Base-by-base conservation (phyloP, 1,140 invertebrate genomes). In the Drosophila chauvacae region DNA sequence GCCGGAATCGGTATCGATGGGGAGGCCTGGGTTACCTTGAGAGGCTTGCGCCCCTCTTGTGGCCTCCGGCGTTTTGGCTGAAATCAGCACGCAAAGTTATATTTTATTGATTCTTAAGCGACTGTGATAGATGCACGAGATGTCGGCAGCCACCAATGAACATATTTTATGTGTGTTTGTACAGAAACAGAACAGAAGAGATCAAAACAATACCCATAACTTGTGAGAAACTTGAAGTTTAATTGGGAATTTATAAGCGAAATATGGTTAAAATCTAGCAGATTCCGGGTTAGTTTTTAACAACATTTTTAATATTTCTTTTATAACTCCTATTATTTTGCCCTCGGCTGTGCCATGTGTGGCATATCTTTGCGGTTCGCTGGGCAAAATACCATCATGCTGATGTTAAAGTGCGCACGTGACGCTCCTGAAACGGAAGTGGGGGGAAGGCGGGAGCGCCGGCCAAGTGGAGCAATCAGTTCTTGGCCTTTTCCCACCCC, bases 11-110 rank as follows among this genome's bases (percentile, higher is more conserved):
- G 53, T 9, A 44, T 60, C 42, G 58, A 30, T 53, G 50, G 26
- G 59, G 48, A 41, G 48, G 57, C 61, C 16, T 26, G 35, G 33
- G 33, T 68, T 81, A 88, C 83, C 83, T 84, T 87, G 68, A 83
- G 71, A 70, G 58, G 80, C 26, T 60, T 60, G 45, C 47, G 50
- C 58, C 64, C 44, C 39, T 66, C 23, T 41, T 74, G 50, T 80
- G 81, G 81, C 81, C 77, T 68, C 57, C 39, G 48, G 61, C 59
- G 59, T 51, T 64, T 57, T 26, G 53, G 55, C 55, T 70, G 65
- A 88, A 88, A 88, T 88, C 85, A 88, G 84, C 84, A 88, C 84
- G 80, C 77, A 84, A 90, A 88, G 85, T 88, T 84, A 88, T 88
- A 80, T 88, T 88, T 88, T 88, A 88, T 88, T 88, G 84, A 88